These are phyloP conservation scores for Bryconaethiops microstoma DNA, from an alignment of 2,797 vertebrate genomes.

Conservation along the genomic window DNA sequence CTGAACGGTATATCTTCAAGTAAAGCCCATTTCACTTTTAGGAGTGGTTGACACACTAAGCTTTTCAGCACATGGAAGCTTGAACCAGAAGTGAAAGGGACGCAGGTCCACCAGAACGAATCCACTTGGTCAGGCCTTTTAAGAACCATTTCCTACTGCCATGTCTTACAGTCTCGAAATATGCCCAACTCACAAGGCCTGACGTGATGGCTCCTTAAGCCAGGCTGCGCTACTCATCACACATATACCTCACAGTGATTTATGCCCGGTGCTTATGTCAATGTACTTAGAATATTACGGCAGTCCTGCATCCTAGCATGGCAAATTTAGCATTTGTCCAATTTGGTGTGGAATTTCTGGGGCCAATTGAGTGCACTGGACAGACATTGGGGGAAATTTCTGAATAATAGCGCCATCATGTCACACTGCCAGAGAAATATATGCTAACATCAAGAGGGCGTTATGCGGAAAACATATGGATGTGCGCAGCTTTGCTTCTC, in stretches of 20 bases:
- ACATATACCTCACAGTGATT: slow-evolving; percentile 42
- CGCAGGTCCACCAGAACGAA: slow-evolving; percentile 69
- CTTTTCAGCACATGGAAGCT: slow-evolving; percentile 68
- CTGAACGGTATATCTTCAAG: not conserved
- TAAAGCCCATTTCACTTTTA: slow-evolving; percentile 2
- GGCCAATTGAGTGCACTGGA: slow-evolving; percentile 29
- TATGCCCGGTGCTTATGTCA: slow-evolving; percentile 35
- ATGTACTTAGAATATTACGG: slow-evolving; percentile 38
- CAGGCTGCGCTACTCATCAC: slow-evolving; percentile 48
- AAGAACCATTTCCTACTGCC: slow-evolving; percentile 69
- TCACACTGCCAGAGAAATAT: slow-evolving; percentile 36
- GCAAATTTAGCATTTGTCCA: slow-evolving; percentile 39
- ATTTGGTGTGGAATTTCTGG: slow-evolving; percentile 43
- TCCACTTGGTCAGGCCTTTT: slow-evolving; percentile 65
- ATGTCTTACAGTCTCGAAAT: slow-evolving; percentile 60
- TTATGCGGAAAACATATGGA: slow-evolving; percentile 60
- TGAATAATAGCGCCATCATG: slow-evolving; percentile 26
- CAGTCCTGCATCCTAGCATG: slow-evolving; percentile 1
- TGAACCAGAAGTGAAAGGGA: slow-evolving; percentile 51
- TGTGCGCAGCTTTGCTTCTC: slow-evolving; percentile 50
- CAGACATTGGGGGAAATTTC: slow-evolving; percentile 24
- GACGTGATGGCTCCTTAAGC: slow-evolving; percentile 47
- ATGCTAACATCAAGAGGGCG: slow-evolving; percentile 28
- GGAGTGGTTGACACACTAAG: slow-evolving; percentile 65
- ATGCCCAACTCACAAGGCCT: slow-evolving; percentile 51